Evolutionary conservation across 2,113 vertebrate species (phyloP).

Genomic region (Microcebus murinus): DNA sequence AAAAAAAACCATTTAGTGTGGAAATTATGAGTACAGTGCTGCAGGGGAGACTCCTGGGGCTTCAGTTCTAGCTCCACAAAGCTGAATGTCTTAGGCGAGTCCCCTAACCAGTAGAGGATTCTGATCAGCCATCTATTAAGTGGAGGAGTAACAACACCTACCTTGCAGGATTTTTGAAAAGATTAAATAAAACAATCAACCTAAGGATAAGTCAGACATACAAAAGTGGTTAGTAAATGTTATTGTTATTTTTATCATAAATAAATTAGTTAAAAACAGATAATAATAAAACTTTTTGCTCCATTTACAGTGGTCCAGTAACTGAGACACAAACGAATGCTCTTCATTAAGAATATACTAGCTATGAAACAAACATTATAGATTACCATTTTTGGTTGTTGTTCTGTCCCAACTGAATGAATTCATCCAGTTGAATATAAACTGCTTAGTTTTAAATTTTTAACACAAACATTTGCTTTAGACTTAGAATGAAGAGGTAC

Average conservation of each 20-base stretch:
- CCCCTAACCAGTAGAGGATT: background rate
- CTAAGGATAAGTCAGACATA: background rate
- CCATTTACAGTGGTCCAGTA: background rate
- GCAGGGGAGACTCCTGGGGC: rapidly evolving
- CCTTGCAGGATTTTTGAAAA: background rate
- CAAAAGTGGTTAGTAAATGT: background rate
- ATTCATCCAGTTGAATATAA: background rate
- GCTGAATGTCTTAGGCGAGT: background rate
- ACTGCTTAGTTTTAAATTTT: conserved; percentile 34
- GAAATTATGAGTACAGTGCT: background rate
- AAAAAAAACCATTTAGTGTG: background rate
- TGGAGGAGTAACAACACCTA: background rate
- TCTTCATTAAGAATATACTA: background rate
- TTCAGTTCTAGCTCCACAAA: background rate
- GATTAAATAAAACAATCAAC: background rate
- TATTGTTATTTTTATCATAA: background rate
- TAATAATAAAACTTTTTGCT: background rate
- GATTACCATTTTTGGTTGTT: background rate
- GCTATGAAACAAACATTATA: background rate
- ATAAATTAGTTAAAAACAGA: background rate
- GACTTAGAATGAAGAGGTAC: conserved; percentile 41
- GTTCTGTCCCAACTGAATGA: background rate
- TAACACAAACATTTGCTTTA: conserved; percentile 51
- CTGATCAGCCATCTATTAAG: background rate
- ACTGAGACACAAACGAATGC: background rate